Conservation (phyloP, 2,113 vertebrate species). For the Chrysochloris asiatica region DNA sequence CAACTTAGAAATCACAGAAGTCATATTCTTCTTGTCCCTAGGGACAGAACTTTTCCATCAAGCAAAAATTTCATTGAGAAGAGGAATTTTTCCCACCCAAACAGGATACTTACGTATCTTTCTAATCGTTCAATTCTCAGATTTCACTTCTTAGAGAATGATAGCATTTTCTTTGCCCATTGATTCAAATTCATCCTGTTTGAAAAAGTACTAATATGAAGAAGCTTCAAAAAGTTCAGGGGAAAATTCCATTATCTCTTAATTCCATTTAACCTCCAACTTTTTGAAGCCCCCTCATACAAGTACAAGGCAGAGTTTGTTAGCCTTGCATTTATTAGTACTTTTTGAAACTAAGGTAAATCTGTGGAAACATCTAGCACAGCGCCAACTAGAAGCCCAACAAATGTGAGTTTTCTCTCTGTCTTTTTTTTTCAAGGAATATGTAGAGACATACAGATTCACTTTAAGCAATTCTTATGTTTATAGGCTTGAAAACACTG, state of each 20-base stretch:
- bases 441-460: background rate
- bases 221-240: background rate
- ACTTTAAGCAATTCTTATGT: slow-evolving; percentile 14
- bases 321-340: slow-evolving; percentile 8
- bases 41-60: background rate
- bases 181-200: background rate
- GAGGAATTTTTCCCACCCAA: slow-evolving; percentile 24
- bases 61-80: slow-evolving; percentile 19
- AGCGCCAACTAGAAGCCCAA: background rate
- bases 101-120: background rate
- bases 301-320: background rate
- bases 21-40: background rate
- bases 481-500: background rate
- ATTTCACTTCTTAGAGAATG: background rate
- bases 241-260: no score
- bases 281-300: no score
- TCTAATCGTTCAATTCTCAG: background rate
- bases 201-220: background rate
- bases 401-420: background rate
- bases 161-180: background rate
- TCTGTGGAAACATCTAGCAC: background rate
- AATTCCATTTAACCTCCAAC: no score
- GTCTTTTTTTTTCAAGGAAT: background rate
- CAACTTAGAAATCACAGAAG: background rate
- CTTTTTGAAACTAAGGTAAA: slow-evolving; percentile 23